These are phyloP conservation scores for Zele albiditarsus DNA, from an alignment of 2,888 invertebrate species.

Conservation along the genomic window DNA sequence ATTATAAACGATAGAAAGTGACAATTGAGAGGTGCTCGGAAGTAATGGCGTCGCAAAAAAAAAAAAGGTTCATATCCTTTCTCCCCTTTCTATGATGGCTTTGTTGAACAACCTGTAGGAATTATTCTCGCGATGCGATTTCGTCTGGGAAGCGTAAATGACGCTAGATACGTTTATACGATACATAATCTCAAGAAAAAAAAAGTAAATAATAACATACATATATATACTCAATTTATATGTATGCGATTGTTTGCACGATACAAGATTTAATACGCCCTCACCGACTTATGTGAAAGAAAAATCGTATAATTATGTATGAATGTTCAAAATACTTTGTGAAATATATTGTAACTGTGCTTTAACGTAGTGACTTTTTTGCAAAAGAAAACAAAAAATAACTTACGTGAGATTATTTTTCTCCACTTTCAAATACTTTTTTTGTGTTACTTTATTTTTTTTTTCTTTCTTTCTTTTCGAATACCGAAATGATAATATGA, in stretches of 20 bases:
- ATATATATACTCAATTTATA: slow-evolving; percentile 4
- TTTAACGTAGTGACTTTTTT: slow-evolving; percentile 64
- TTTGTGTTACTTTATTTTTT: too few species aligned
- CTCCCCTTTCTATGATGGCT: background rate
- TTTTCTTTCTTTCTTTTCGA: too few species aligned
- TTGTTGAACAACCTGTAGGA: slow-evolving; percentile 17
- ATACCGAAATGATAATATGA: background rate
- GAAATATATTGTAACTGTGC: slow-evolving; percentile 75
- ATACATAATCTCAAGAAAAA: slow-evolving; percentile 34
- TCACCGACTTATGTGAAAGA: slow-evolving; percentile 51
- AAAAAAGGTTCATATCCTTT: background rate
- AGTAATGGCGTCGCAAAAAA: background rate
- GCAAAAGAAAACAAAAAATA: background rate
- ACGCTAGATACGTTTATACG: slow-evolving; percentile 36
- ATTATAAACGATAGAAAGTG: slow-evolving; percentile 27
- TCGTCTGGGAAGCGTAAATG: slow-evolving; percentile 46
- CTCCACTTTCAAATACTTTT: too few species aligned
- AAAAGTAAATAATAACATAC: slow-evolving; percentile 23
- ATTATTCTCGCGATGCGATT: slow-evolving; percentile 59
- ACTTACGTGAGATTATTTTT: too few species aligned
- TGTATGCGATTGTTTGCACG: slow-evolving; percentile 16
- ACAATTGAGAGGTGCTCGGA: slow-evolving; percentile 28
- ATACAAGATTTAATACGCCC: slow-evolving; percentile 41
- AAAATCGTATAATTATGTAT: slow-evolving; percentile 69
- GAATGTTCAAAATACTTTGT: slow-evolving; percentile 73